These are phyloP conservation scores for Eurois occulta DNA, from an alignment of 2,888 invertebrate genomes.

Conservation along the genomic window DNA sequence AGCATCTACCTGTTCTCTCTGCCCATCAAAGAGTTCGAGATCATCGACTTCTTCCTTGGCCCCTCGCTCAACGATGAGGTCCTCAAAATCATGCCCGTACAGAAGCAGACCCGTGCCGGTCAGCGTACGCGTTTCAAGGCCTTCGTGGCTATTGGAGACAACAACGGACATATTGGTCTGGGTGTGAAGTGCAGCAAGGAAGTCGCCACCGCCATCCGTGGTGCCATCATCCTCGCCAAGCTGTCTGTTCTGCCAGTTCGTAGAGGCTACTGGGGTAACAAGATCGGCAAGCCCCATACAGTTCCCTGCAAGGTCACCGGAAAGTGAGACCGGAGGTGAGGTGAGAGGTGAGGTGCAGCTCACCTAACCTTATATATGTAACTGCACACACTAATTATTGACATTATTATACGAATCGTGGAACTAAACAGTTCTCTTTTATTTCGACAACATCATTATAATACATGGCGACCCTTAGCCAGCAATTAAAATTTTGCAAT, in stretches of 20 bases:
- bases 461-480: no score
- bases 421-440: no score
- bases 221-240: slow-evolving; percentile 99
- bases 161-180: slow-evolving; percentile 99
- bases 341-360: no score
- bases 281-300: slow-evolving; percentile 99
- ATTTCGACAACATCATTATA: no score
- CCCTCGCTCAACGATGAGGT: slow-evolving; percentile 98
- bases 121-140: slow-evolving; percentile 99
- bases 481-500: no score
- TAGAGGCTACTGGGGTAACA: slow-evolving; percentile 99
- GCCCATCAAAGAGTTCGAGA: slow-evolving; percentile 99
- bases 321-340: no score
- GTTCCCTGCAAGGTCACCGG: slow-evolving; percentile 99
- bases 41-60: slow-evolving; percentile 99
- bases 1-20: slow-evolving; percentile 99
- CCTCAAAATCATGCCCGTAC: slow-evolving; percentile 99
- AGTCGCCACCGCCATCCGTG: slow-evolving; percentile 99
- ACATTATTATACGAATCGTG: no score
- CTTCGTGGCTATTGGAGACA: slow-evolving; percentile 98
- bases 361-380: no score
- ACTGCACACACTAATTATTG: no score
- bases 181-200: slow-evolving; percentile 99
- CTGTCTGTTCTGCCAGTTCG: slow-evolving; percentile 99
- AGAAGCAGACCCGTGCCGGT: slow-evolving; percentile 99